Evolutionary conservation across 2,113 vertebrate species (phyloP), one percentile per base, ranked within the genome.

Genomic region (Cariama cristata): DNA sequence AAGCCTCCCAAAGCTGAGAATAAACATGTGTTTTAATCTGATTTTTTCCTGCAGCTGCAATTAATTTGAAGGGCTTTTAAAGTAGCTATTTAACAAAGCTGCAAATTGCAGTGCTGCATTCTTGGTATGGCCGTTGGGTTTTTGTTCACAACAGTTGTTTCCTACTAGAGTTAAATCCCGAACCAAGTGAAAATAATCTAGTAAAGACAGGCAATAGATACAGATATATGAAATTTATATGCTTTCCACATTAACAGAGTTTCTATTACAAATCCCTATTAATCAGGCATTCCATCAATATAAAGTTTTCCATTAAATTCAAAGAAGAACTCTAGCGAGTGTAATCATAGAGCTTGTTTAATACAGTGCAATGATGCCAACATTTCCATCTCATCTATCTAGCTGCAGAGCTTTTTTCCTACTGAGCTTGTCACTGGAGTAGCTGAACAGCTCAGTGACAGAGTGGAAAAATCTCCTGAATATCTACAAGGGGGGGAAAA

Each of bases 281-380:
- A 96, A 97, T 96, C 91, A 82, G 87, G 52, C 92, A 91, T 93
- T 91, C 83, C 69, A 88, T 91, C 83, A 90, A 77, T 90, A 96
- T 45, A 86, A 87, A 90, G 79, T 96, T 98, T 94, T 87, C 88
- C 94, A 96, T 97, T 97, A 95, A 92, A 96, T 90, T 88, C 86
- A 66, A 86, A 89, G 91, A 90, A 64, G 90, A 96, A 62, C 80
- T 86, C 67, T 89, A 75, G 86, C 21, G 32, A 96, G 38, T 79
- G 59, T 42, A 94, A 95, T 96, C 94, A 88, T 32, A 49, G 95
- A 74, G 66, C 74, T 93, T 93, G 62, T 93, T 96, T 96, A 94
- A 94, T 92, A 95, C 74, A 93, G 89, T 93, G 87, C 95, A 88
- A 58, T 83, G 84, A 96, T 94, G 84, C 77, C 91, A 87, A 62